These are phyloP conservation scores for Halictus rubicundus DNA, from an alignment of 1,140 invertebrate genomes.

Conservation along the genomic window DNA sequence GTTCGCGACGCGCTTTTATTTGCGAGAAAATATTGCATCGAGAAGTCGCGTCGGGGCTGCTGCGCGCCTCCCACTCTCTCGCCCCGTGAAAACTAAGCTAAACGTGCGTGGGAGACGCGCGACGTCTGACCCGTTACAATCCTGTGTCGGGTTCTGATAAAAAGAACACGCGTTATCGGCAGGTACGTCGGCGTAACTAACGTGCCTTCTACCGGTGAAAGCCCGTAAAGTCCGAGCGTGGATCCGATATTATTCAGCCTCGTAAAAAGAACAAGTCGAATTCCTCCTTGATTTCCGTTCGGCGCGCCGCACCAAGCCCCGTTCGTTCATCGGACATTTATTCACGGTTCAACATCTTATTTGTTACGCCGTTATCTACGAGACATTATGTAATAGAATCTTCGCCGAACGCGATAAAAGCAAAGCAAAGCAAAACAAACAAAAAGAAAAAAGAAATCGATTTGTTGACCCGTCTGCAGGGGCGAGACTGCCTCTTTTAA, in stretches of 20 bases:
- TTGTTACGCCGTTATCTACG: too few relatives aligned
- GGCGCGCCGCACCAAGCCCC: too few relatives aligned
- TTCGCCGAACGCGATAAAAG: too few relatives aligned
- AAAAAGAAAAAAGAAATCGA: too few relatives aligned
- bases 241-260: not conserved
- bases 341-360: too few relatives aligned
- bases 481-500: too few relatives aligned
- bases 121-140: slow-evolving; percentile 39
- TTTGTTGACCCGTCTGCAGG: too few relatives aligned
- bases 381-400: too few relatives aligned
- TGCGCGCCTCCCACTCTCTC: too few relatives aligned
- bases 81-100: slow-evolving; percentile 5
- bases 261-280: not conserved
- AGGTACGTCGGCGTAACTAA: slow-evolving; percentile 44
- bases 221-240: not conserved
- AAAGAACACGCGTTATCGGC: slow-evolving; percentile 32
- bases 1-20: slow-evolving; percentile 37
- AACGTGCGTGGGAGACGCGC: slow-evolving; percentile 54
- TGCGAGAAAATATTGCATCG: slow-evolving; percentile 31
- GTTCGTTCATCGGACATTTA: too few relatives aligned
- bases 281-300: too few relatives aligned
- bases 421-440: too few relatives aligned
- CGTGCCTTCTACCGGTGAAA: not conserved
- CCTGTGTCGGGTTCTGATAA: slow-evolving; percentile 32
- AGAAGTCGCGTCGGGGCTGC: not conserved